Base-by-base conservation (phyloP, 1,140 invertebrate genomes). In the Sinella curviseta region DNA sequence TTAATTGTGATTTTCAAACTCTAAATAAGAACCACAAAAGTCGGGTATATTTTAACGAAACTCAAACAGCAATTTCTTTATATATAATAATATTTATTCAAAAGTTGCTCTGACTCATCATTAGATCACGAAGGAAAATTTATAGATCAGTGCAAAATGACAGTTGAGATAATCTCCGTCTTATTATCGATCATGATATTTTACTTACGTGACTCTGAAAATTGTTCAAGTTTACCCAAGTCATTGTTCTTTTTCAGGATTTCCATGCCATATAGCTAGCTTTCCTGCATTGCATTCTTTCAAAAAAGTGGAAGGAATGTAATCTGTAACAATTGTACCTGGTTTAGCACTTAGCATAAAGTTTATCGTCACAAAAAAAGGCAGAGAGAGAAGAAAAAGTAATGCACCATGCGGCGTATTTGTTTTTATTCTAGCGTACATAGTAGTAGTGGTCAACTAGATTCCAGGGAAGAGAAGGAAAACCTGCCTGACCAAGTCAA, bases 301-400 rank as follows among this genome's bases (percentile, higher is more conserved):
- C 31, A 8, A 33, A 33, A 70, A 70, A 70, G 65, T 70, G 26
- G 65, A 70, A 70, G 65, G 65, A 70, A 70, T 70, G 65, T 70
- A 70, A 70, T 70, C 65, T 70, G 30, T 70, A 70, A 70, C 65
- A 70, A 70, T 70, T 70, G 65, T 70, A 70, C 65, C 65, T 70
- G 65, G 65, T 70, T 70, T 70, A 70, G 65, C 65, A 70, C 65
- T 70, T 70, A 70, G 31, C 26, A 70, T 70, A 70, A 70, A 70
- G 12, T 70, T 70, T 70, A 65, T 65, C 57, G 4, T 65, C 4
- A n/a, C 57, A 70, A 60, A 60, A 60, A 8, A 8, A 8, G 17
- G 4, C 55, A 60, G 24, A 14, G 24, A 60, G 55, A n/a, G n/a
- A n/a, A 60, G 24, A 60, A 4, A 60, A 60, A 60, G 55, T 60